Conservation (phyloP, 2,797 vertebrate species). For the Cygnus olor region DNA sequence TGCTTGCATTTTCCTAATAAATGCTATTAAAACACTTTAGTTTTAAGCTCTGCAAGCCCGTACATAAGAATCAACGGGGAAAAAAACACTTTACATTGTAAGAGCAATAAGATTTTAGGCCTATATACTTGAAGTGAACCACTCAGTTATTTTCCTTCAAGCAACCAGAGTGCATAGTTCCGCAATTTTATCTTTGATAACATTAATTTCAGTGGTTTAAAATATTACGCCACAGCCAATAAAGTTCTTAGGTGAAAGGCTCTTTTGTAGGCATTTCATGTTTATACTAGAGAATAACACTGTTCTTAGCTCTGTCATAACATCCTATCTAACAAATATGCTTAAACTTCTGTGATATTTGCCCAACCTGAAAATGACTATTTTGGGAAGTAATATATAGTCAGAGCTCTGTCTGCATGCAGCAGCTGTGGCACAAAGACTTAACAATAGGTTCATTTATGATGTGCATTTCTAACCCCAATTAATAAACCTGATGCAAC, state of each 20-base stretch:
- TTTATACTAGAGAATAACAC: background rate
- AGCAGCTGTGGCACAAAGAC: background rate
- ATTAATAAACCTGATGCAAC: background rate
- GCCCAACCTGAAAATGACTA: background rate
- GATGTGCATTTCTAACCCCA: background rate
- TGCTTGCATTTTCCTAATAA: background rate
- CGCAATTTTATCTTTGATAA: background rate
- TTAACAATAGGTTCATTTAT: background rate
- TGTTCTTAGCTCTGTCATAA: background rate
- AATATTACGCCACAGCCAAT: background rate
- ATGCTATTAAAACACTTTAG: background rate
- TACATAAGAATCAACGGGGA: background rate
- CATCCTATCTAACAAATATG: background rate
- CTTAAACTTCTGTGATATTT: background rate
- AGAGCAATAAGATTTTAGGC: background rate
- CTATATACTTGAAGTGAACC: background rate
- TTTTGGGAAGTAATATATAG: background rate
- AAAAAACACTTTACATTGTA: background rate
- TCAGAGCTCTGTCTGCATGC: background rate
- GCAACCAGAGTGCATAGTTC: background rate
- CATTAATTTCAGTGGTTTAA: background rate
- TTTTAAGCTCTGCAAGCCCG: background rate
- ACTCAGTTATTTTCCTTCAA: background rate
- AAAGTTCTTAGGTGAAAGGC: background rate
- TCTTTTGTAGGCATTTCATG: background rate